Percentiles rank a stretch among this genome's conserved stretches.
Evolutionary conservation across 2,888 invertebrate species (phyloP).

Genomic region (Cactoblastis cactorum): DNA sequence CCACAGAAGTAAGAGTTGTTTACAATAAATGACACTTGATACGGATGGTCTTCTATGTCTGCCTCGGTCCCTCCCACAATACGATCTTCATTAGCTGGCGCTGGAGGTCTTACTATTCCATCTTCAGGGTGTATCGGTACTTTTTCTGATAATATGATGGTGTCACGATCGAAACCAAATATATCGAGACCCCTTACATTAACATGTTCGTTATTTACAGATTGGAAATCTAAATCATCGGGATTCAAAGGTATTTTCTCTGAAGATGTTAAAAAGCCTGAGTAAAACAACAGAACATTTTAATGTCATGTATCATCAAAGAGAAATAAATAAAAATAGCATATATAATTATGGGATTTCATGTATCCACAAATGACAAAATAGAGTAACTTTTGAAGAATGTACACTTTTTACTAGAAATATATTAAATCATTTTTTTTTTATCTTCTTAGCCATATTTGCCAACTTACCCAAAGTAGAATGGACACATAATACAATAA

Average conservation of each 20-base stretch:
- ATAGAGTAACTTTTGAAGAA: no score
- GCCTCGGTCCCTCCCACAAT: constrained; percentile 68
- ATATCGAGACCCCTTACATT: background rate
- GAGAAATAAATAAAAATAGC: no score
- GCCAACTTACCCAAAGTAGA: constrained; percentile 6
- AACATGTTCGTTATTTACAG: background rate
- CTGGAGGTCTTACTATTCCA: constrained; percentile 25
- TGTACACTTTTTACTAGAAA: no score
- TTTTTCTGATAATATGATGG: constrained; percentile 8
- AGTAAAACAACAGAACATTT: background rate
- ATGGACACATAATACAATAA: background rate
- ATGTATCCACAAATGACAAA: no score
- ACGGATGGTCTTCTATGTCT: constrained; percentile 55
- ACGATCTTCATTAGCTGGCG: constrained; percentile 33
- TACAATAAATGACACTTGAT: constrained; percentile 66
- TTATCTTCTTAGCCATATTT: no score
- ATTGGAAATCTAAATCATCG: background rate
- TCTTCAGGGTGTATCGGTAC: constrained; percentile 21
- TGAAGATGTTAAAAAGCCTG: background rate
- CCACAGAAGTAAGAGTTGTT: constrained; percentile 68
- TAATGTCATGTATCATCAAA: background rate
- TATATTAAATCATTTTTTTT: no score
- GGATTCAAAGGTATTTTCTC: background rate
- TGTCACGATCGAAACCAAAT: background rate
- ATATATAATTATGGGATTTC: no score